These are phyloP conservation scores for Lampris megalopsis DNA, from an alignment of 2,113 vertebrate species.

Conservation along the genomic window DNA sequence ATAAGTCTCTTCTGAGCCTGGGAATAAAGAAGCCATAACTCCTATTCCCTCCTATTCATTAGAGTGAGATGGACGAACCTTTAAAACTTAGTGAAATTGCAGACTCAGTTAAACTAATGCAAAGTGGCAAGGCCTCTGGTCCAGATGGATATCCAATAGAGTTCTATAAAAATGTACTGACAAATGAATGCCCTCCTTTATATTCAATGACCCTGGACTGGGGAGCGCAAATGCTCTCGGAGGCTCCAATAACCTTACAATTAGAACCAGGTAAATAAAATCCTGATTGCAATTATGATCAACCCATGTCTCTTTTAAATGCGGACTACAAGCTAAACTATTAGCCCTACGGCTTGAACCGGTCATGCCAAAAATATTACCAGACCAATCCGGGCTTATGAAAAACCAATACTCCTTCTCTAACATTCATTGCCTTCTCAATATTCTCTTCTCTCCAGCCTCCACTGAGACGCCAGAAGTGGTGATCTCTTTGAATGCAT, in stretches of 20 bases:
- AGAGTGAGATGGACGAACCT: neutral
- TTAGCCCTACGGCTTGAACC: constrained; percentile 11
- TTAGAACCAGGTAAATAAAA: too few species aligned
- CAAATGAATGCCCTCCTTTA: too few species aligned
- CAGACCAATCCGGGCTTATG: constrained; percentile 26
- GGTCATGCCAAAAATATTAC: constrained; percentile 8
- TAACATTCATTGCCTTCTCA: constrained; percentile 5
- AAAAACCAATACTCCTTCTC: constrained; percentile 14
- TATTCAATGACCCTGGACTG: too few species aligned
- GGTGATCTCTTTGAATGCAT: neutral
- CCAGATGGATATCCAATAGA: constrained; percentile 10
- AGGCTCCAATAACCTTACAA: too few species aligned
- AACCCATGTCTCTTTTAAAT: constrained; percentile 28
- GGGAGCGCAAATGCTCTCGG: too few species aligned
- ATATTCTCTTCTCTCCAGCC: constrained; percentile 6
- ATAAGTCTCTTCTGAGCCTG: too few species aligned
- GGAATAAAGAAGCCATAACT: too few species aligned
- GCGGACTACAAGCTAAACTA: constrained; percentile 16
- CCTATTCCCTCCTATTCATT: neutral
- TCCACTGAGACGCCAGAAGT: constrained; percentile 8
- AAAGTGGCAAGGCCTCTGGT: constrained; percentile 6
- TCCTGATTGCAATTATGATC: too few species aligned
- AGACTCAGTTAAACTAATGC: constrained; percentile 8
- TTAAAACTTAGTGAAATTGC: constrained; percentile 6
- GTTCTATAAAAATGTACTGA: constrained; percentile 1